Base-by-base conservation (phyloP, 2,888 invertebrate genomes). In the Polia nebulosa region DNA sequence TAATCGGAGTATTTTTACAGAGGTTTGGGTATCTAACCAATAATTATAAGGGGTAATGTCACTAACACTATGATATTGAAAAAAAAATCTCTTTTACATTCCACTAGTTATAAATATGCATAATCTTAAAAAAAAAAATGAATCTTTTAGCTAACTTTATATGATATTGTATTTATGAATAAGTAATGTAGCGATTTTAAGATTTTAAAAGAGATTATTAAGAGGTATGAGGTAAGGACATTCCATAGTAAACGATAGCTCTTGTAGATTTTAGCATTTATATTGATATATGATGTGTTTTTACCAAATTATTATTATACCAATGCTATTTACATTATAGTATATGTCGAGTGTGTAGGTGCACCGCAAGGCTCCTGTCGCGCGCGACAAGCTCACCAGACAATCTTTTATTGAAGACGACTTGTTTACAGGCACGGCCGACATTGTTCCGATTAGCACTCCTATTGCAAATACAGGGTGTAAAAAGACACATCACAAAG, bases 231-330 rank as follows among this genome's bases (percentile, higher is more conserved):
- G 61, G 87, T 87, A 89, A 82, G 82, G 82, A 92, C 91, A 91
- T 91, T 92, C 90, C 91, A 90, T 91, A 90, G 87, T 89, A 76
- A 63, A 77, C 86, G 91, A 92, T 94, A 94, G 94, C 92, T 94
- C 90, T 76, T 91, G 87, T 93, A 94, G 91, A 89, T 85, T 75
- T 87, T 92, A 94, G 93, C 89, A 90, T 92, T 91, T 93, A 92
- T 89, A 74, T 83, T 82, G 73, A 81, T 80, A 74, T 80, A 82
- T 72, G 72, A 82, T 75, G 74, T 86, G 90, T 91, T 90, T 90
- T 94, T 94, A 94, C 95, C 94, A 95, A 95, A 94, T 94, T 94
- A 88, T 90, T 92, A 92, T 91, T 90, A 95, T 95, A 95, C 95
- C 95, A 95, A 95, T 95, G 95, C 92, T 93, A 91, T 93, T 83